These are phyloP conservation scores for Rhincodon typus DNA, from an alignment of 2,797 vertebrate species.

Conservation along the genomic window DNA sequence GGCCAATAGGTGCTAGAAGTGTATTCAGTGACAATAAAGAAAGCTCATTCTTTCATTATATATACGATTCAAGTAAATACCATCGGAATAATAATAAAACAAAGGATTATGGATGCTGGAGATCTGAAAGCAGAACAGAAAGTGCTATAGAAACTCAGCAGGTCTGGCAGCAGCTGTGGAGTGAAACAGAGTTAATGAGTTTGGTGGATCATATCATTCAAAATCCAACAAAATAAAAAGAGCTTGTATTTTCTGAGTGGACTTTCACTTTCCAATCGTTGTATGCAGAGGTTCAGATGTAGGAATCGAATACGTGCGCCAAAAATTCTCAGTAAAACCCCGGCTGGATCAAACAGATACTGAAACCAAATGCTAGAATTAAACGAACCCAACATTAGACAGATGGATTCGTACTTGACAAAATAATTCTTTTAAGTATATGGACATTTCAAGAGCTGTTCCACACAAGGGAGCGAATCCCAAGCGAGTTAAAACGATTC, in stretches of 20 bases:
- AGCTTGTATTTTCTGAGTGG: neutral
- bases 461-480: neutral
- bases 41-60: neutral
- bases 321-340: neutral
- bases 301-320: neutral
- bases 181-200: neutral
- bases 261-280: neutral
- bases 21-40: neutral
- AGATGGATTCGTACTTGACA: no score
- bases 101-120: no score
- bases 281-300: neutral
- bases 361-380: neutral
- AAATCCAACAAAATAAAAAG: neutral
- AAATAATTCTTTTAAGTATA: neutral
- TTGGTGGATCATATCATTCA: neutral
- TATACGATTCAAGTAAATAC: neutral
- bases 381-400: neutral
- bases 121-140: no score
- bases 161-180: no score
- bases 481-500: neutral
- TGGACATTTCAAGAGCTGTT: constrained; percentile 7
- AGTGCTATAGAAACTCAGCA: no score
- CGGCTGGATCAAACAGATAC: neutral
- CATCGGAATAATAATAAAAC: neutral
- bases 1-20: neutral